phyloP scores from a whole-genome alignment of 2,797 vertebrate genomes.

The Glyptemys insculpta region DNA sequence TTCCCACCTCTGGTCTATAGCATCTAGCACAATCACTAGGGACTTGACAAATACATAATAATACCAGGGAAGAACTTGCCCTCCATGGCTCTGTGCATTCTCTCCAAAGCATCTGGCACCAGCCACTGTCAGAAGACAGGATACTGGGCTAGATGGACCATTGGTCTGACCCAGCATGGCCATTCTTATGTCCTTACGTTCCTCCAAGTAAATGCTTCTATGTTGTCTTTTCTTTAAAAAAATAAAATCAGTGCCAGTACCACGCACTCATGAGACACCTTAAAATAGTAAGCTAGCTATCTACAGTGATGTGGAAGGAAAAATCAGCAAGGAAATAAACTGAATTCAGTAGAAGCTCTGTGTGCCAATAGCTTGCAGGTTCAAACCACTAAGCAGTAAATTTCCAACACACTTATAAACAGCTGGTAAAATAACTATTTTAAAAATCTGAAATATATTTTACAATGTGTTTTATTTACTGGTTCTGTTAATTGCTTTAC shows the following conservation, averaged over 20 bases:
- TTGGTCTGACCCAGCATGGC: not conserved
- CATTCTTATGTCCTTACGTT: not conserved
- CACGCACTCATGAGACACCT: not conserved
- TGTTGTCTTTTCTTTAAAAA: not conserved
- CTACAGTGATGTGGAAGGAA: not conserved
- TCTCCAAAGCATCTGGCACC: no score
- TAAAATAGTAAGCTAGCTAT: not conserved
- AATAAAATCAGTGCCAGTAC: not conserved
- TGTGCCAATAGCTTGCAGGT: not conserved
- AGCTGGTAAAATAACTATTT: not conserved
- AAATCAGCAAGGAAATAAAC: not conserved
- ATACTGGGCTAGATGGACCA: not conserved
- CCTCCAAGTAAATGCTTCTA: not conserved
- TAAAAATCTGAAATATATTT: not conserved
- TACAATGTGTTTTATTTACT: not conserved
- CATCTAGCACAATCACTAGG: no score
- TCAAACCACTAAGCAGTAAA: not conserved
- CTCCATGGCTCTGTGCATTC: no score
- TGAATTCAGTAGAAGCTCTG: not conserved
- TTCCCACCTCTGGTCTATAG: no score
- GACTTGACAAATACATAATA: no score
- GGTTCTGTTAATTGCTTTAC: not conserved
- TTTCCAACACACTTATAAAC: not conserved
- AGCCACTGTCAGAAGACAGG: no score
- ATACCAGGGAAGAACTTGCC: no score